A percentile compares a stretch with the other conserved stretches of the same genome.
These are phyloP conservation scores for Poecile montanus DNA, from an alignment of 2,797 vertebrate species.

Conservation along the genomic window DNA sequence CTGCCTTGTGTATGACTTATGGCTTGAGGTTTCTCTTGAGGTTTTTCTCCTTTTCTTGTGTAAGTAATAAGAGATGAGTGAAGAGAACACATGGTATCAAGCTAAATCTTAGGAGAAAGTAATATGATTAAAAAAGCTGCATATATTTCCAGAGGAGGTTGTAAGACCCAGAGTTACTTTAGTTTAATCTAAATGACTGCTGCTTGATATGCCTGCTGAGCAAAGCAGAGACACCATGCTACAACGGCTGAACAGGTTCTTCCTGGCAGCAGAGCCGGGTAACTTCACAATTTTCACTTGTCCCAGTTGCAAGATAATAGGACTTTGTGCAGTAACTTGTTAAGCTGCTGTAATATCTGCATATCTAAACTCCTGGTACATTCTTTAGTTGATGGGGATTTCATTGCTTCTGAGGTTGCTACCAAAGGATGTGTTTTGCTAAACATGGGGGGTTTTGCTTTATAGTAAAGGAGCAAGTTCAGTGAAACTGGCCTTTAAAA, in stretches of 20 bases:
- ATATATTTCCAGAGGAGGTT: background rate
- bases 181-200: background rate
- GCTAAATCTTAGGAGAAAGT: background rate
- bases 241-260: background rate
- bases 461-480: background rate
- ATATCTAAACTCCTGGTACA: conserved; percentile 6
- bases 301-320: background rate
- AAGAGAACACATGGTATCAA: background rate
- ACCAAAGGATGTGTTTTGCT: background rate
- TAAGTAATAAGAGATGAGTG: background rate
- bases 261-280: background rate
- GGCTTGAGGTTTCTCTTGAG: background rate
- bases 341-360: conserved; percentile 3
- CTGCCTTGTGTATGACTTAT: background rate
- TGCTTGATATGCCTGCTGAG: background rate
- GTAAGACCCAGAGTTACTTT: background rate
- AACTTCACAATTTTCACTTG: background rate
- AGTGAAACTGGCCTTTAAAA: background rate
- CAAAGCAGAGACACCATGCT: background rate
- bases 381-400: background rate
- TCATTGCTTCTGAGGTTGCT: background rate
- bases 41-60: background rate
- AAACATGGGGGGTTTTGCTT: background rate
- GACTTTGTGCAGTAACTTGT: background rate
- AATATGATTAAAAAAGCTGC: background rate